These are phyloP conservation scores for Eumerus sabulonum DNA, from an alignment of 2,888 invertebrate species.

Conservation along the genomic window DNA sequence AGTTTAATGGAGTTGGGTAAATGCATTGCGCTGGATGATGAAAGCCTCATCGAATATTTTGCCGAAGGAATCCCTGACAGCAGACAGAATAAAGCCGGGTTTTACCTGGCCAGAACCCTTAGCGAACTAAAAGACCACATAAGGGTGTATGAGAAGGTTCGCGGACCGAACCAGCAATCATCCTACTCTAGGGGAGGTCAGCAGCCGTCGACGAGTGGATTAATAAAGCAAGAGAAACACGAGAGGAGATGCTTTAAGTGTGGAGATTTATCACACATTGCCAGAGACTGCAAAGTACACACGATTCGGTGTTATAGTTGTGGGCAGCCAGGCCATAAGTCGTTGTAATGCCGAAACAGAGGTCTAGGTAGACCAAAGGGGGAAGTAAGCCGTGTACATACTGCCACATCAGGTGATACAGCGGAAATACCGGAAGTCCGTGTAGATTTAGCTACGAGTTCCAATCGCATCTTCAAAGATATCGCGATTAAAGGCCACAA, in stretches of 20 bases:
- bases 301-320: slow-evolving; percentile 8
- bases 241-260: slow-evolving; percentile 20
- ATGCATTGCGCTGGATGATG: slow-evolving; percentile 43
- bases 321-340: slow-evolving; percentile 1
- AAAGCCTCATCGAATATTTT: slow-evolving; percentile 54
- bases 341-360: background rate
- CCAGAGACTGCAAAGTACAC: background rate
- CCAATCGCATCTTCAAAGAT: slow-evolving; percentile 39
- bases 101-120: slow-evolving; percentile 37
- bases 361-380: background rate
- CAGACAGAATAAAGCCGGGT: slow-evolving; percentile 28
- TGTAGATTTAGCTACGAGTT: background rate
- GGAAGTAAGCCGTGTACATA: slow-evolving; percentile 1
- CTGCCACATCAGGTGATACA: slow-evolving; percentile 19
- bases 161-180: slow-evolving; percentile 24
- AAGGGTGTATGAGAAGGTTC: slow-evolving; percentile 13
- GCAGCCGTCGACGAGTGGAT: background rate
- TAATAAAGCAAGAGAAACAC: background rate
- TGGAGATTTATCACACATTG: slow-evolving; percentile 13
- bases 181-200: slow-evolving; percentile 18
- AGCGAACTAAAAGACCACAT: slow-evolving; percentile 30
- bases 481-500: background rate
- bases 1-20: slow-evolving; percentile 37
- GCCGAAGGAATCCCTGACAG: slow-evolving; percentile 42
- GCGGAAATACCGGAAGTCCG: slow-evolving; percentile 4